phyloP scores from a whole-genome alignment of 1,140 invertebrate genomes.

The Mactra quadrangularis region DNA sequence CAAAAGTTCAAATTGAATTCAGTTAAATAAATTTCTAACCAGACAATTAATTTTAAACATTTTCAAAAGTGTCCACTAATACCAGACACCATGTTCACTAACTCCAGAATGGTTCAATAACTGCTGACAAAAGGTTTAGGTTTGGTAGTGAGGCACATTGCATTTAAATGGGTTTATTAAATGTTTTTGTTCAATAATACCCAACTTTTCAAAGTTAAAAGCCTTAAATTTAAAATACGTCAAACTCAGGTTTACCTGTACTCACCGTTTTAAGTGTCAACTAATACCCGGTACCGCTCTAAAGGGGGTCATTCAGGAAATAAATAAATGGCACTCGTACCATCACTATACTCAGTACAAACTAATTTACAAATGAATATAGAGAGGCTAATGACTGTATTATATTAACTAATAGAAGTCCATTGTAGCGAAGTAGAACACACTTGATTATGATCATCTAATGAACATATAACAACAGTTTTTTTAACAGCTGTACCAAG shows the following conservation, averaged over 20 bases:
- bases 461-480: conserved; percentile 78
- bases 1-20: too few relatives aligned
- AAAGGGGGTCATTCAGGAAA: too few relatives aligned
- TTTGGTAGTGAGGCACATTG: too few relatives aligned
- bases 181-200: neutral
- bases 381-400: too few relatives aligned
- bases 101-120: neutral
- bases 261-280: conserved; percentile 19
- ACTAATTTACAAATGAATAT: too few relatives aligned
- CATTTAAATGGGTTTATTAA: neutral
- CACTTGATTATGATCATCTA: conserved; percentile 68
- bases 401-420: conserved; percentile 79
- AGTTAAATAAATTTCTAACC: neutral
- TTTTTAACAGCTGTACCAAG: conserved; percentile 81
- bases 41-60: neutral
- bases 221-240: neutral
- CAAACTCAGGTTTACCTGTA: too few relatives aligned
- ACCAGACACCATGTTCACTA: neutral
- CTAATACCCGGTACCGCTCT: conserved; percentile 20
- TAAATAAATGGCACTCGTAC: too few relatives aligned
- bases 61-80: neutral
- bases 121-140: neutral
- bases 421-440: conserved; percentile 80
- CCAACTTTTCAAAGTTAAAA: conserved; percentile 3
- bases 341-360: too few relatives aligned